Percentiles rank a stretch among this genome's conserved stretches.
These are phyloP conservation scores for Spea hammondii DNA, from an alignment of 2,797 vertebrate species.

Conservation along the genomic window DNA sequence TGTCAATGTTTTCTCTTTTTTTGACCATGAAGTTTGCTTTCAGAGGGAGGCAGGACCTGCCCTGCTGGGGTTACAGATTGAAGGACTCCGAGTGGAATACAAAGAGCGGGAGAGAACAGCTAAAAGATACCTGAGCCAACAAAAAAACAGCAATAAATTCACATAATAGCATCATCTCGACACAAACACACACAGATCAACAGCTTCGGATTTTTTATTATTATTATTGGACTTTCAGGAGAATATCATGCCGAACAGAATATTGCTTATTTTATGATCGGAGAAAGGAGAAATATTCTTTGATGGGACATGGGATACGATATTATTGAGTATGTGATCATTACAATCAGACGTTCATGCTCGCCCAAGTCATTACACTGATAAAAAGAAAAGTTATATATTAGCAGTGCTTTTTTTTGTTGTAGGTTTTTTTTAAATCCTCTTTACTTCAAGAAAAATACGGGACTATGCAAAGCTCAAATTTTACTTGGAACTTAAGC, in stretches of 20 bases:
- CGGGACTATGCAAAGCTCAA: too few species aligned
- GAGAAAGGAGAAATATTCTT: too few species aligned
- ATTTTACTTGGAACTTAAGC: too few species aligned
- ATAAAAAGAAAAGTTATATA: too few species aligned
- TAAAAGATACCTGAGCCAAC: neutral
- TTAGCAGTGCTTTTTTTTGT: too few species aligned
- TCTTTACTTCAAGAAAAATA: too few species aligned
- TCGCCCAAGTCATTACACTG: too few species aligned
- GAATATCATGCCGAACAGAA: neutral
- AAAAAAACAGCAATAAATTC: neutral
- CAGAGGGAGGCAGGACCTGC: neutral
- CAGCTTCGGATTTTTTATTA: conserved; percentile 1
- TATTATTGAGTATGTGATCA: neutral
- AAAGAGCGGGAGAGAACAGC: neutral
- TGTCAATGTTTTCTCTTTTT: neutral
- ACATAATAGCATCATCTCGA: neutral
- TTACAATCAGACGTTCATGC: neutral
- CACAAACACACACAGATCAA: neutral
- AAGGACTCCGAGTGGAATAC: neutral
- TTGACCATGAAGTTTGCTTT: neutral
- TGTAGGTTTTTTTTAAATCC: too few species aligned
- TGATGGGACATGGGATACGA: neutral
- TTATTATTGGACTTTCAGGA: conserved; percentile 2
- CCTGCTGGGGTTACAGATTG: neutral
- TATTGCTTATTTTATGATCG: conserved; percentile 10